Evolutionary conservation across 2,888 invertebrate genomes (phyloP).

Genomic region (Colostygia pectinataria): DNA sequence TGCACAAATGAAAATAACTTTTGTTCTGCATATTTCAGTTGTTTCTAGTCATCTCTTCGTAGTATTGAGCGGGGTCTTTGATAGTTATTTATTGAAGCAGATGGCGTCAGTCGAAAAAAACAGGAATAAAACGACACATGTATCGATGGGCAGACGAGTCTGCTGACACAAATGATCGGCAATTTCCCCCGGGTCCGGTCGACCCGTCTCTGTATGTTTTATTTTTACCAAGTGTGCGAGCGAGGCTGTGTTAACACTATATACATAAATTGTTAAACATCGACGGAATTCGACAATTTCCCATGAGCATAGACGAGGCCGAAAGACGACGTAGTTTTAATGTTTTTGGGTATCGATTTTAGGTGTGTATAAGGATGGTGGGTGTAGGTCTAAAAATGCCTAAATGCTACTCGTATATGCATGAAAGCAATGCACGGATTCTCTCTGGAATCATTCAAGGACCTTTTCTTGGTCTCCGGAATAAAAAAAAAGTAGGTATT

Average conservation of each 20-base stretch:
- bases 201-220: slow-evolving; percentile 47
- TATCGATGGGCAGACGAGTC: slow-evolving; percentile 50
- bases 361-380: no score
- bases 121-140: slow-evolving; percentile 35
- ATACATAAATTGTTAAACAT: slow-evolving; percentile 47
- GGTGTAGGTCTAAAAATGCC: no score
- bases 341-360: slow-evolving; percentile 14
- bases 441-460: no score
- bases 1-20: slow-evolving; percentile 16
- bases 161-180: slow-evolving; percentile 58
- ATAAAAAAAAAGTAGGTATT: no score
- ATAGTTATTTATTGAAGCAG: slow-evolving; percentile 7
- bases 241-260: slow-evolving; percentile 44
- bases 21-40: slow-evolving; percentile 21
- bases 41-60: background rate
- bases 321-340: slow-evolving; percentile 23
- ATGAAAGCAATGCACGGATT: no score
- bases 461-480: no score
- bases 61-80: slow-evolving; percentile 7
- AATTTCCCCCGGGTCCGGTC: slow-evolving; percentile 49
- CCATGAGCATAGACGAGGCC: slow-evolving; percentile 44
- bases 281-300: slow-evolving; percentile 51
- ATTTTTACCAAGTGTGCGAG: slow-evolving; percentile 41
- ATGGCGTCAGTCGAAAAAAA: slow-evolving; percentile 26
- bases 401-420: no score